Percentiles rank a stretch among this genome's conserved stretches.
phyloP scores from a whole-genome alignment of 2,888 invertebrate species.

The Hirtodrosophila duncani region DNA sequence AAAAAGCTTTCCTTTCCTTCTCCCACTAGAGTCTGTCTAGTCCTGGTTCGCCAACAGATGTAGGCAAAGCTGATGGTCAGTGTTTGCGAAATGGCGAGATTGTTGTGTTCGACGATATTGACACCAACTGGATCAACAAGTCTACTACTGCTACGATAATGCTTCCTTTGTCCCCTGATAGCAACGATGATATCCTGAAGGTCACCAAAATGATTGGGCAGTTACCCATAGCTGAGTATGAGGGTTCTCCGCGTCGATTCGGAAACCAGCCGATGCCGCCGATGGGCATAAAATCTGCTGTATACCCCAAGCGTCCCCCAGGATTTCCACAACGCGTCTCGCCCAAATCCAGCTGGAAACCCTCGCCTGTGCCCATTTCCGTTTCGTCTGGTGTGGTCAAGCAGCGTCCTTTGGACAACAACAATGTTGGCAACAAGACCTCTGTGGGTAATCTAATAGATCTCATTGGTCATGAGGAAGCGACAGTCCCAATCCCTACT shows the following conservation, averaged over 20 bases:
- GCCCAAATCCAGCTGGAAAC: constrained; percentile 48
- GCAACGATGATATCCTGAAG: constrained; percentile 75
- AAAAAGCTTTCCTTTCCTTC: neutral
- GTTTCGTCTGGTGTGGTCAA: too few species aligned
- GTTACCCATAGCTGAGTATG: constrained; percentile 93
- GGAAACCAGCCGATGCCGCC: constrained; percentile 79
- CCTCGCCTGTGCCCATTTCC: too few species aligned
- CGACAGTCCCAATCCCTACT: neutral
- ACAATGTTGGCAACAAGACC: constrained; percentile 38
- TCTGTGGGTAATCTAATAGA: constrained; percentile 73
- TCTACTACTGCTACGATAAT: constrained; percentile 32
- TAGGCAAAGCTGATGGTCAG: constrained; percentile 73
- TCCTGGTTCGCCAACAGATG: constrained; percentile 77
- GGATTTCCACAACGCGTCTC: constrained; percentile 88
- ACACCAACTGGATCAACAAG: constrained; percentile 77
- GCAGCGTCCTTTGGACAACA: constrained; percentile 30
- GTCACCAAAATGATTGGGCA: constrained; percentile 79
- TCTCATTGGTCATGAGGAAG: constrained; percentile 43
- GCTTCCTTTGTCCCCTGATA: constrained; percentile 24
- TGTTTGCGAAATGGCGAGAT: constrained; percentile 88
- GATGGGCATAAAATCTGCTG: constrained; percentile 1
- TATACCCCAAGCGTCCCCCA: constrained; percentile 85
- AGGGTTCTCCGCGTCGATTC: constrained; percentile 92
- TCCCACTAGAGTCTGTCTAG: constrained; percentile 63
- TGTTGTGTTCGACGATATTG: constrained; percentile 87